phyloP scores from a whole-genome alignment of 2,888 invertebrate species.

The Lasioglossum lativentre region DNA sequence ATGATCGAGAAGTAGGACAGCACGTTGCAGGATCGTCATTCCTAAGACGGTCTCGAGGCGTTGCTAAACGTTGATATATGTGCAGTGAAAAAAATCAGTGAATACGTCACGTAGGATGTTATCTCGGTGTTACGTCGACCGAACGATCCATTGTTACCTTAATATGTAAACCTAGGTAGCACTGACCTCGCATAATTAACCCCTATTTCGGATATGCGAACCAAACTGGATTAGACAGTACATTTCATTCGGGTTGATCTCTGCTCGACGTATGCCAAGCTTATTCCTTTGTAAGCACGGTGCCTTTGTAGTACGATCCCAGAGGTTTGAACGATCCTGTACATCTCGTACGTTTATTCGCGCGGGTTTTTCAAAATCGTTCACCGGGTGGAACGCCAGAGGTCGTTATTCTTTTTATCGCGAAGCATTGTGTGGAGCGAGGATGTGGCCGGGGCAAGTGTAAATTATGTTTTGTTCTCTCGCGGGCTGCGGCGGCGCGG shows the following conservation, averaged over 20 bases:
- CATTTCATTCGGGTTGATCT: neutral
- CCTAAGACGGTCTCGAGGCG: conserved; percentile 44
- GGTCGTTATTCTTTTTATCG: neutral
- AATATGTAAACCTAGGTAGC: neutral
- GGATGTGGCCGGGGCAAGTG: conserved; percentile 31
- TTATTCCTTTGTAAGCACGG: neutral
- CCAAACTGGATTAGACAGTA: neutral
- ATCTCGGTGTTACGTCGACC: conserved; percentile 15
- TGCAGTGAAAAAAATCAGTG: conserved; percentile 25
- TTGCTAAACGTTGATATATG: conserved; percentile 59
- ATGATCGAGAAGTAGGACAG: conserved; percentile 59
- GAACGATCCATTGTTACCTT: conserved; percentile 31
- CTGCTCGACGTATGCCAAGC: neutral
- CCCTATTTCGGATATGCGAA: neutral
- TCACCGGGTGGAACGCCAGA: neutral
- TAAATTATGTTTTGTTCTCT: conserved; percentile 57
- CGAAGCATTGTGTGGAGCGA: neutral
- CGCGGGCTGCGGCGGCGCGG: conserved; percentile 4
- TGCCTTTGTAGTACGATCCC: neutral
- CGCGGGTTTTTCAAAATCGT: conserved; percentile 4
- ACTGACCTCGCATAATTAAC: conserved; percentile 12
- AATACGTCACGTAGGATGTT: conserved; percentile 49
- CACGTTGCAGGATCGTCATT: conserved; percentile 53
- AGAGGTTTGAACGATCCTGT: neutral
- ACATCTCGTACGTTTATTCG: neutral